Base-by-base conservation (phyloP, 2,888 invertebrate species). In the Terebella lapidaria region DNA sequence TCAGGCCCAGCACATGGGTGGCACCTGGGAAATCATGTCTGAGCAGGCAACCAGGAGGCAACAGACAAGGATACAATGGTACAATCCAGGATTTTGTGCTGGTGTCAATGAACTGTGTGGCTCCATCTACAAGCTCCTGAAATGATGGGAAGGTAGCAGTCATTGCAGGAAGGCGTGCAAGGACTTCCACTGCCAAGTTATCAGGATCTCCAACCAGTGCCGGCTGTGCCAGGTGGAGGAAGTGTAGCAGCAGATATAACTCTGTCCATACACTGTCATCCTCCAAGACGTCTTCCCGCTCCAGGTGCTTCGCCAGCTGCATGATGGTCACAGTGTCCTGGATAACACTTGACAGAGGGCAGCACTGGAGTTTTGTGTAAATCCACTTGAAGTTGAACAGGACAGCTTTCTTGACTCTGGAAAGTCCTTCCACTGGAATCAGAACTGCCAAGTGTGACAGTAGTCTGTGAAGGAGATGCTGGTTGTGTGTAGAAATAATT, bases 301-400 rank as follows among this genome's bases (percentile, higher is more conserved):
- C 24, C 4, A 66, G 46, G 22, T 62, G 59, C 27, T 45, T 59
- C 5, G 26, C 15, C 22, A 66, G 49, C 5, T 20, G 3, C 25
- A 56, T 35, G 10, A 58, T 22, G 3, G 51, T n/a, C 1, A 57
- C 20, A 4, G 62, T 4, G 26, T 67, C 67, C 20, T 57, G 49
- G 18, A 57, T 20, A 2, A 66, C 29, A 1, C 29, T 27, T 3
- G 27, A 47, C 22, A 56, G 15, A 18, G 49, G 27, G 1, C 29
- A 24, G 20, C 51, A 42, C 20, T 30, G 25, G 42, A 62, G 27
- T 45, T 66, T 66, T 2, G 64, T 56, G 27, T 20, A 35, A 52
- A 67, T 45, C 67, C 67, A 67, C 18, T 55, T 25, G 20, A 56
- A 55, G 51, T 67, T 57, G 57, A 67, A 63, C 5, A 66, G 52